Conservation (phyloP, 1,140 invertebrate genomes). For the Lithobius niger region DNA sequence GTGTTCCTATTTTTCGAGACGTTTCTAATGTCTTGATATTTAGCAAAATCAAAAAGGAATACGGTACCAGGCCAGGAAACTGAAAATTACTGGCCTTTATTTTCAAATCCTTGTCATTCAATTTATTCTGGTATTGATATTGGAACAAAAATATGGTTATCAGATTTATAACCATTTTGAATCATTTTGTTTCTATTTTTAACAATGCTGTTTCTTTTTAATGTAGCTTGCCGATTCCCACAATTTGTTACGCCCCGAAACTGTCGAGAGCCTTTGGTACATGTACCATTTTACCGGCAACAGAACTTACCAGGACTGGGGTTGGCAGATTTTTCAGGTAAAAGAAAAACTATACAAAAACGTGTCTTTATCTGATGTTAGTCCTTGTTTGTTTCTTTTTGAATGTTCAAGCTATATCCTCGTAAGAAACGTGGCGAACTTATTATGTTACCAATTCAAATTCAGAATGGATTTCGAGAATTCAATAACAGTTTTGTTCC, state of each 20-base stretch:
- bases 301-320: constrained; percentile 86
- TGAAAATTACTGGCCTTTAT: background rate
- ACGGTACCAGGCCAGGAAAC: no score
- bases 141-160: background rate
- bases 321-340: constrained; percentile 82
- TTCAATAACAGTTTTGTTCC: no score
- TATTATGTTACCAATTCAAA: no score
- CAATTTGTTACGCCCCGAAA: constrained; percentile 81
- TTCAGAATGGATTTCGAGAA: no score
- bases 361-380: no score
- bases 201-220: constrained; percentile 49
- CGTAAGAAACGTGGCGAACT: no score
- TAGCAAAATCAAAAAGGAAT: no score
- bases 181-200: background rate
- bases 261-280: constrained; percentile 85
- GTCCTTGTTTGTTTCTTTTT: no score
- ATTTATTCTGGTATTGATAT: background rate
- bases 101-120: background rate
- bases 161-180: background rate
- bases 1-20: no score
- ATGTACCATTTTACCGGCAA: constrained; percentile 84
- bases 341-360: no score
- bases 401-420: no score
- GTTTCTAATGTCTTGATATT: no score
- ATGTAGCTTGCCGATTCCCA: constrained; percentile 83